Evolutionary conservation across 2,888 invertebrate genomes (phyloP).

Genomic region (Tetranychus truncatus): DNA sequence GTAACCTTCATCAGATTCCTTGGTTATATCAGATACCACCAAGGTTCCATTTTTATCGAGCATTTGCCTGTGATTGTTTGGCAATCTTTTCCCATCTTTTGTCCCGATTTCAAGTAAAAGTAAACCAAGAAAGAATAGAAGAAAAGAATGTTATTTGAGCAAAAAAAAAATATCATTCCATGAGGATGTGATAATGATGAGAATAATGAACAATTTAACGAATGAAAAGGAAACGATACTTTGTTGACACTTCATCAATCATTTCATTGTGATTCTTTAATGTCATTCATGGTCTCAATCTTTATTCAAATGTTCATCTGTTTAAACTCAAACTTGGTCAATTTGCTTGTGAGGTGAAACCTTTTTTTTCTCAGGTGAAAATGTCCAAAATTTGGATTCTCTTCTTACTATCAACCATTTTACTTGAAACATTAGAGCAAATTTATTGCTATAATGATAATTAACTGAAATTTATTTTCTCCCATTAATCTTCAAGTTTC

Average conservation of each 20-base stretch:
- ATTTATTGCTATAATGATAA: too few relatives aligned
- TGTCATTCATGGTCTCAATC: not conserved
- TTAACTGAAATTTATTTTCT: too few relatives aligned
- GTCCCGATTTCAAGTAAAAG: not conserved
- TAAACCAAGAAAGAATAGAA: not conserved
- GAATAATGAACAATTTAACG: not conserved
- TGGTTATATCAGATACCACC: conserved; percentile 62
- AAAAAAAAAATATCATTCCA: not conserved
- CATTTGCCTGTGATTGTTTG: conserved; percentile 64
- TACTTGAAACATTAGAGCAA: too few relatives aligned
- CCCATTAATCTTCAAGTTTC: too few relatives aligned
- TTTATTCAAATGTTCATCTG: not conserved
- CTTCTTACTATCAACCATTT: too few relatives aligned
- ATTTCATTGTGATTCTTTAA: not conserved
- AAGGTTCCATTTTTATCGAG: conserved; percentile 69
- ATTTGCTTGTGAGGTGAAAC: too few relatives aligned
- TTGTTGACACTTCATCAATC: conserved; percentile 1
- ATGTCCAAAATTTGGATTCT: too few relatives aligned
- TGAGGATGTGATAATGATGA: not conserved
- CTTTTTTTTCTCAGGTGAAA: too few relatives aligned
- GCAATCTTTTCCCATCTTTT: conserved; percentile 59
- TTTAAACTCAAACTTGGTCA: not conserved
- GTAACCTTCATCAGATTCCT: conserved; percentile 57
- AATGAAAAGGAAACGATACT: not conserved
- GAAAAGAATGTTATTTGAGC: not conserved